Evolutionary conservation across 2,113 vertebrate species (phyloP).

Genomic region (Callipepla californica): DNA sequence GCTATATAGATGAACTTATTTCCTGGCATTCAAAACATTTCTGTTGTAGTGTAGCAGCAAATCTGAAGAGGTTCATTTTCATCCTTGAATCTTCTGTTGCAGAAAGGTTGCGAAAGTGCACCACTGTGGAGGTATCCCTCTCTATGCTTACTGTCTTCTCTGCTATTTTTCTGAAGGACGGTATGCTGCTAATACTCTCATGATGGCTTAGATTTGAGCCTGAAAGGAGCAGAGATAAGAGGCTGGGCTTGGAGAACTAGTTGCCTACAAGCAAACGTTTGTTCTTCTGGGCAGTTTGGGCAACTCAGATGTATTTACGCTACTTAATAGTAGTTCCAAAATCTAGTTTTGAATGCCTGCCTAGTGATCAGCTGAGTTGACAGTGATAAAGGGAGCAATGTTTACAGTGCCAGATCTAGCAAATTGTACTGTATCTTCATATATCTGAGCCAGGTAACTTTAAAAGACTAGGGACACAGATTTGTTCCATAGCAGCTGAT

Average conservation of each 20-base stretch:
- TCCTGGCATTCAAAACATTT: neutral
- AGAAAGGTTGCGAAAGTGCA: neutral
- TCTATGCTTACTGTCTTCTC: neutral
- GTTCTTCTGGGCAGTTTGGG: neutral
- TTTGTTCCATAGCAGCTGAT: neutral
- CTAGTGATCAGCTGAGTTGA: neutral
- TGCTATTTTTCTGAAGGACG: neutral
- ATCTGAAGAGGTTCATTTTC: neutral
- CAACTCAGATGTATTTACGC: neutral
- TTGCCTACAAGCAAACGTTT: neutral
- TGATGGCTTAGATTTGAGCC: neutral
- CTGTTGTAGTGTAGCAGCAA: neutral
- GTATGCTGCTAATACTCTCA: neutral
- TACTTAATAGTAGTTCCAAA: neutral
- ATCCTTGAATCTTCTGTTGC: neutral
- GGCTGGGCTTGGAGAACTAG: neutral
- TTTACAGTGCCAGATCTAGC: slow-evolving; percentile 21
- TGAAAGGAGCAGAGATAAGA: neutral
- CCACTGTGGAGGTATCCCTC: neutral
- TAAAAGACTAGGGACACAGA: neutral
- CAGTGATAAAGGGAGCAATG: neutral
- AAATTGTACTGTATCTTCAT: neutral
- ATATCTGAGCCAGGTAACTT: slow-evolving; percentile 9
- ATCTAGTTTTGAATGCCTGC: neutral
- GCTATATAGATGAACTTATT: neutral